phyloP scores from a whole-genome alignment of 2,888 invertebrate species.

The Bombylius major region DNA sequence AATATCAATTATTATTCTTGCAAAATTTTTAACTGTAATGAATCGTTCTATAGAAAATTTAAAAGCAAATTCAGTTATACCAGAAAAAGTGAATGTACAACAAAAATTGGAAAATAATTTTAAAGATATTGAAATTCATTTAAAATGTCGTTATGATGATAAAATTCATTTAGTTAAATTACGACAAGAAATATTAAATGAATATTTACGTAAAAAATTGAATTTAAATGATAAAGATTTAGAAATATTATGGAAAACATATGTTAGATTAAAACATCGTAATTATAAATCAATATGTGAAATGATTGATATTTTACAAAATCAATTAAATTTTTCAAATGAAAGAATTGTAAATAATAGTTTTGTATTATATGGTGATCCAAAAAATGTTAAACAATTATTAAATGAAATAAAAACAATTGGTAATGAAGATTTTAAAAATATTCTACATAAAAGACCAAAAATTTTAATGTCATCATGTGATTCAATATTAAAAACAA shows the following conservation, averaged over 20 bases:
- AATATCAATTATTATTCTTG: conserved; percentile 32
- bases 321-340: conserved; percentile 42
- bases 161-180: conserved; percentile 24
- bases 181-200: conserved; percentile 25
- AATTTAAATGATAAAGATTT: conserved; percentile 30
- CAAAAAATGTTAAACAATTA: conserved; percentile 44
- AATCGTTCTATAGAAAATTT: conserved; percentile 30
- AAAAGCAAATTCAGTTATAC: conserved; percentile 34
- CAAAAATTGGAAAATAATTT: conserved; percentile 27
- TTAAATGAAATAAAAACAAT: conserved; percentile 42
- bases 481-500: conserved; percentile 41
- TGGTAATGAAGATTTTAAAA: conserved; percentile 43
- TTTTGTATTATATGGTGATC: conserved; percentile 46
- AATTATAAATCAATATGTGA: conserved; percentile 41
- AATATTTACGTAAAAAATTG: conserved; percentile 35
- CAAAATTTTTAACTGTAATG: conserved; percentile 31
- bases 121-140: conserved; percentile 16
- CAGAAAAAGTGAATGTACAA: conserved; percentile 31
- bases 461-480: conserved; percentile 49
- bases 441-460: conserved; percentile 44
- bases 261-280: conserved; percentile 32
- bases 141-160: conserved; percentile 17
- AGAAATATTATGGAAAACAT: conserved; percentile 29
- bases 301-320: conserved; percentile 42
- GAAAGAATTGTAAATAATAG: conserved; percentile 44